Evolutionary conservation across 2,888 invertebrate genomes (phyloP), one percentile per base, ranked within the genome.

Genomic region (Cephus pulcher): DNA sequence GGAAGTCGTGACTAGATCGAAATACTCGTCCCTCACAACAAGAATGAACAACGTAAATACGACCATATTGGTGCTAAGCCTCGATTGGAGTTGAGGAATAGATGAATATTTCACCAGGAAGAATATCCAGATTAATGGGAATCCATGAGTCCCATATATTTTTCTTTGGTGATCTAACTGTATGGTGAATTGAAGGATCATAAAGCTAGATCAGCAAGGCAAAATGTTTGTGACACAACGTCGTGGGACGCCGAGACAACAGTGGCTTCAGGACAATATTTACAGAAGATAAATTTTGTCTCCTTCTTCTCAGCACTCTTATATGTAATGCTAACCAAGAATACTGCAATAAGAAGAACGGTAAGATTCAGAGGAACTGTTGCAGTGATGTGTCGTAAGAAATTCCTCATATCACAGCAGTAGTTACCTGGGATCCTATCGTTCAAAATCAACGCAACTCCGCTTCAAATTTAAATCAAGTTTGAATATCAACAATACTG

Each of bases 101-200:
- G 15, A 56, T 0, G 9, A 40, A 40, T 15, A 40, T 40, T 40
- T 40, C 40, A 40, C 40, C 40, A 15, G 1, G 6, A 40, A 35
- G 4, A 69, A 12, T 71, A 71, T 33, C 6, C 3, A 32, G 32
- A 12, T 3, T 30, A n/a, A 71, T 1, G 9, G 32, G 15, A 33
- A 71, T 15, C 32, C 71, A 15, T 69, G 33, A 69, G 85, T 88
- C 89, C 85, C 82, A 80, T 87, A 84, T 88, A 89, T 90, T 90
- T 89, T 90, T 91, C 93, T 94, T 94, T 94, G 94, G 94, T 94
- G 93, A 93, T 89, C 91, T 92, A 92, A 92, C 93, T 94, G 92
- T 93, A 90, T 91, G 91, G 85, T 88, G 84, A 83, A 80, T 84
- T 71, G 87, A 91, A 92, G 85, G 78, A 86, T 87, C 91, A 90